Base-by-base conservation (phyloP, 2,797 vertebrate species). In the Enteromius argenteus region DNA sequence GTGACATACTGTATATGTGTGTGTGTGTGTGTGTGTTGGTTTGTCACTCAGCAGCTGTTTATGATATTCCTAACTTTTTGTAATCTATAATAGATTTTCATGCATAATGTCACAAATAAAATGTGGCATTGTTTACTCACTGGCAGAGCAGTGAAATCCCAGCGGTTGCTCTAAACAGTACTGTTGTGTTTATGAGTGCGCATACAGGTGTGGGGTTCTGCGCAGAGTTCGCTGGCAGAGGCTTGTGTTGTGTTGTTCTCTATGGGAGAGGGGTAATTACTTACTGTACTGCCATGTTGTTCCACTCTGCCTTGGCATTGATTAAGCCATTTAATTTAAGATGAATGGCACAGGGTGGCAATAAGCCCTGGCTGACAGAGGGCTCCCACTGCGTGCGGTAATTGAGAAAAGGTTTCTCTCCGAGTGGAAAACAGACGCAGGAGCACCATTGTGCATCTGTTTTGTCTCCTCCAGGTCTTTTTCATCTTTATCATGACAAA, bases 271-370 rank as follows among this genome's bases (percentile, higher is more conserved):
- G 83, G 56, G 88, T 88, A 89, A 88, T 91, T 88, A 89, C 79
- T 68, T 85, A 80, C 86, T 83, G 86, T 85, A 84, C 74, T 71
- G 80, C 74, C 60, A 69, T 87, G 73, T 85, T 86, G 85, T 72
- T 79, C 58, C 75, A 66, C 72, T 87, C 81, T 67, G 76, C 72
- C 81, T 79, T 87, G 82, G 85, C 89, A 86, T 87, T 87, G 87
- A 89, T 89, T 81, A 89, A 90, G 85, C 85, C 69, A 77, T 90
- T 90, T 89, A 84, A 89, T 88, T 90, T 85, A 85, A 87, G 85
- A 88, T 66, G 69, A 88, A 86, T 84, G 64, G 79, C 53, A 84
- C 30, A 53, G 76, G 84, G 81, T 88, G 87, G 88, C 89, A 90
- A 64, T 58, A 56, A 86, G 89, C 87, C 87, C 85, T 84, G 86